A percentile compares a stretch with the other conserved stretches of the same genome.
Conservation (phyloP, 2,888 invertebrate species). For the Hydroisotoma schaefferi region DNA sequence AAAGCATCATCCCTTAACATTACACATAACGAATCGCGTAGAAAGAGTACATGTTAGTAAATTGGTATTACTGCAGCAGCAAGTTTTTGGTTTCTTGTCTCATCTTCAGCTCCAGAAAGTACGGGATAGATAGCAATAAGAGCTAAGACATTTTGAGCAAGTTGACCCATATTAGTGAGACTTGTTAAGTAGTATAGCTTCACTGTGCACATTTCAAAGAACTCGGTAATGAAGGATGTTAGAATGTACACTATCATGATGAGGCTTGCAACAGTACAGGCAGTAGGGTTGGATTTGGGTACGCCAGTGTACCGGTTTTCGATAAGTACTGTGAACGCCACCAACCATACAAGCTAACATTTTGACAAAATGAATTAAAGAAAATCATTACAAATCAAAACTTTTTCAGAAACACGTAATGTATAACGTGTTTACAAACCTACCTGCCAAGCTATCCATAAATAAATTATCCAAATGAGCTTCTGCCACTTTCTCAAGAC, state of each 20-base stretch:
- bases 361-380: no score
- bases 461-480: conserved; percentile 21
- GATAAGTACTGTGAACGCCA: not conserved
- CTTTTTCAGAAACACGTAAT: no score
- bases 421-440: no score
- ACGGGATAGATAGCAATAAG: conserved; percentile 22
- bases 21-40: not conserved
- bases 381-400: no score
- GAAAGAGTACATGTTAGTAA: not conserved
- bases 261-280: conserved; percentile 13
- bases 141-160: conserved; percentile 23
- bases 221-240: conserved; percentile 24
- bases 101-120: conserved; percentile 10
- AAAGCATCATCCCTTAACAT: not conserved
- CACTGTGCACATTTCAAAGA: conserved; percentile 27
- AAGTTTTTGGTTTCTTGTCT: conserved; percentile 19
- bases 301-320: not conserved
- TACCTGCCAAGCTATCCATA: conserved; percentile 27
- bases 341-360: no score
- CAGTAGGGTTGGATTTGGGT: not conserved
- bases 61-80: conserved; percentile 22
- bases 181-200: conserved; percentile 23
- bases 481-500: conserved; percentile 26
- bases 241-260: conserved; percentile 29
- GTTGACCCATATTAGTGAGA: conserved; percentile 22